phyloP scores from a whole-genome alignment of 53 echinoderm and acorn worm genomes.

The Astropecten irregularis region DNA sequence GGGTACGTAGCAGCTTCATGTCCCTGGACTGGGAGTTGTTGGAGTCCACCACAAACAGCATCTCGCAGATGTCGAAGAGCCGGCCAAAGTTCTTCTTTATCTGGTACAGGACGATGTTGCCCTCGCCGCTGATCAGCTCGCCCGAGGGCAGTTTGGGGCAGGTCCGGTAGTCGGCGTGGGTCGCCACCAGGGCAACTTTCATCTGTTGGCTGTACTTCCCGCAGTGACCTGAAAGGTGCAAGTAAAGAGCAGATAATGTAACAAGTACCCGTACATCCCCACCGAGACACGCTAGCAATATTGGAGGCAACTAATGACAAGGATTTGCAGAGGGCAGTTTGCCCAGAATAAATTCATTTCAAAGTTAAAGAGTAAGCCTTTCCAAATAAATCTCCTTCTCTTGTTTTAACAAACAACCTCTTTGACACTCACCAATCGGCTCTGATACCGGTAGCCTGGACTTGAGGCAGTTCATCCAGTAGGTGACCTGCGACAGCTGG shows the following conservation, averaged over 20 bases:
- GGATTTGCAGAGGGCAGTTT: no score
- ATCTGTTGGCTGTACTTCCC: constrained; percentile 91
- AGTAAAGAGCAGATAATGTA: background rate
- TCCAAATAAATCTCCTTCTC: no score
- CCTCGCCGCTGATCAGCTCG: constrained; percentile 92
- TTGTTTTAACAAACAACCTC: no score
- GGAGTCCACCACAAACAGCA: constrained; percentile 89
- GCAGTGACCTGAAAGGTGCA: constrained; percentile 71
- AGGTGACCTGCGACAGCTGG: constrained; percentile 90
- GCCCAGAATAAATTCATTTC: no score
- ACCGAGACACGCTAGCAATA: no score
- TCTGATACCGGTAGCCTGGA: constrained; percentile 82
- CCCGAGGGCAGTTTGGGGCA: constrained; percentile 91
- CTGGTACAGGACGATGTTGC: constrained; percentile 96
- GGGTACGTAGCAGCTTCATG: constrained; percentile 84
- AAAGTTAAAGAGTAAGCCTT: no score
- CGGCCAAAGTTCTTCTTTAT: constrained; percentile 91
- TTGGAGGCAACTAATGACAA: no score
- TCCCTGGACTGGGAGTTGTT: constrained; percentile 85
- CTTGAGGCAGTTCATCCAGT: constrained; percentile 95
- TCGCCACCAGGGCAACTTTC: constrained; percentile 87
- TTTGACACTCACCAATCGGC: constrained; percentile 80
- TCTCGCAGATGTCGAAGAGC: constrained; percentile 95
- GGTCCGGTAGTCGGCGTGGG: constrained; percentile 86
- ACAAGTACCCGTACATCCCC: background rate